phyloP scores from a whole-genome alignment of 2,888 invertebrate genomes.

The Caenorhabditis sp. region DNA sequence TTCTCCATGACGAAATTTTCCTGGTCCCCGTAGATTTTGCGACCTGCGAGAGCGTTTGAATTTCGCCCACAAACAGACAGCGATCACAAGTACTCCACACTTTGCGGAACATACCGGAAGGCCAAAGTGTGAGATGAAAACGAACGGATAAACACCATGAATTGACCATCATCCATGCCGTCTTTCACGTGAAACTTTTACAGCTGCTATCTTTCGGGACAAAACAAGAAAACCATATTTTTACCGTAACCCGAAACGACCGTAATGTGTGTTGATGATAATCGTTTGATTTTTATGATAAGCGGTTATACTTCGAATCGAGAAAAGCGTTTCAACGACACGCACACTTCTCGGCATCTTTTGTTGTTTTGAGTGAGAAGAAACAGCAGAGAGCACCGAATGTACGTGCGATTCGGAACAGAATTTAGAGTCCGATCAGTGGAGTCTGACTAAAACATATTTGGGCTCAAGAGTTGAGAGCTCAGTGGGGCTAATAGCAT shows the following conservation, averaged over 20 bases:
- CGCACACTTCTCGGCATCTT: constrained; percentile 5
- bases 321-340: constrained; percentile 51
- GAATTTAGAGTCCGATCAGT: constrained; percentile 36
- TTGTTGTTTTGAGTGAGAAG: constrained; percentile 24
- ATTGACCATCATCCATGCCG: constrained; percentile 16
- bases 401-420: not conserved
- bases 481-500: no score
- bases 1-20: no score
- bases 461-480: no score
- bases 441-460: constrained; percentile 15
- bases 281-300: no score
- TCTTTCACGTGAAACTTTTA: constrained; percentile 41
- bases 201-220: not conserved
- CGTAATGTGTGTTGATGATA: no score
- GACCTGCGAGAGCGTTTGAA: no score
- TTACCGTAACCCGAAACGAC: no score
- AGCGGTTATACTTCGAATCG: no score
- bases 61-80: constrained; percentile 12
- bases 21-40: no score
- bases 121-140: constrained; percentile 18
- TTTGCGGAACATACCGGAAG: constrained; percentile 23
- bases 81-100: not conserved
- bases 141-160: constrained; percentile 29
- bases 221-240: no score
- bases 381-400: constrained; percentile 2